These are phyloP conservation scores for Scomberomorus guttatus DNA, from an alignment of 2,797 vertebrate species.

Conservation along the genomic window DNA sequence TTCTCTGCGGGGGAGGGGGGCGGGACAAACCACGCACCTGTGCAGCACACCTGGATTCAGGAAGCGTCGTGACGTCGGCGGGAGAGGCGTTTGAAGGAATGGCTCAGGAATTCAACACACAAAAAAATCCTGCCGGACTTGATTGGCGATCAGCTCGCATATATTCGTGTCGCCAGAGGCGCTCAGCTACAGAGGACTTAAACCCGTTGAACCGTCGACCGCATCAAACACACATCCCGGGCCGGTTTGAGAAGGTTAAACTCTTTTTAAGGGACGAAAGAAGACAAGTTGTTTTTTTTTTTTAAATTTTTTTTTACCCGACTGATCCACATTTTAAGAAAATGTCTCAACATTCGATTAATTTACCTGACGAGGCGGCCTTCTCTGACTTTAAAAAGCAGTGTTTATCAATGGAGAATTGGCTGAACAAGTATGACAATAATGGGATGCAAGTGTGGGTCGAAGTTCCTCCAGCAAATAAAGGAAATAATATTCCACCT, in stretches of 20 bases:
- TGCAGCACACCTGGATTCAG: slow-evolving; percentile 66
- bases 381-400: slow-evolving; percentile 84
- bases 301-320: not conserved
- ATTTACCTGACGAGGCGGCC: slow-evolving; percentile 79
- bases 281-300: too few relatives aligned
- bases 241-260: not conserved
- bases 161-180: slow-evolving; percentile 20
- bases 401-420: slow-evolving; percentile 81
- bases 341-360: slow-evolving; percentile 68
- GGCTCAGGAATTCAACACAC: slow-evolving; percentile 73
- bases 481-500: slow-evolving; percentile 36
- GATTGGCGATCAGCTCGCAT: slow-evolving; percentile 46
- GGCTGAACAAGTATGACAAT: slow-evolving; percentile 82
- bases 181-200: not conserved
- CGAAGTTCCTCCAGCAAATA: slow-evolving; percentile 60
- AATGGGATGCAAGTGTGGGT: slow-evolving; percentile 85
- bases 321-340: not conserved
- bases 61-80: slow-evolving; percentile 63
- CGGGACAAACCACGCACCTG: slow-evolving; percentile 33
- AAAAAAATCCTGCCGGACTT: slow-evolving; percentile 75
- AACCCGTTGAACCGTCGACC: not conserved
- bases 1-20: not conserved
- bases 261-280: not conserved
- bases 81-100: slow-evolving; percentile 50
- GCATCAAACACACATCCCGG: not conserved